Evolutionary conservation across 2,888 invertebrate genomes (phyloP), one percentile per base, ranked within the genome.

Genomic region (Perizoma flavofasciatum): DNA sequence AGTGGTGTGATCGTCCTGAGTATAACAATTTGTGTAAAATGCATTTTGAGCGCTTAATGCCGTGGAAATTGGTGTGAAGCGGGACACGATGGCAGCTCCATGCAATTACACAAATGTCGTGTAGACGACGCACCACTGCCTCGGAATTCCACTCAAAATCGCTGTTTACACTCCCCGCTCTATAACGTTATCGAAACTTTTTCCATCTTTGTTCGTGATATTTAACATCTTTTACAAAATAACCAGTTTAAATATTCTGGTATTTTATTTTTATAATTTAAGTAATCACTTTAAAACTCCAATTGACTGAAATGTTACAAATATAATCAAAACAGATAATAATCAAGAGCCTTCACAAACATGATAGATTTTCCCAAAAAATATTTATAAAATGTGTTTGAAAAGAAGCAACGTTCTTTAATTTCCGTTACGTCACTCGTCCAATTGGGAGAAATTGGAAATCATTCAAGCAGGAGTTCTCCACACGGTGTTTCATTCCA

Each of bases 351-450:
- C 64, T 66, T 67, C 67, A 63, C 56, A 66, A 67, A 67, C 63
- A 65, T 63, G 59, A 61, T 60, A 64, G 59, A 58, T 57, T 61
- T 56, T 59, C 35, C 55, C 44, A 55, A 63, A 55, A 63, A 67
- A 58, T 62, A 51, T 62, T 58, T 74, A 77, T 75, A 79, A 78
- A 78, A 75, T 75, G 67, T 79, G 74, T 78, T 74, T 74, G 70
- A 79, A 75, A 78, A 82, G 80, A 77, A 82, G 77, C 74, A 75
- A 75, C 78, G 72, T 78, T 88, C 84, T 89, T 90, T 91, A 91
- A 92, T 92, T 91, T 92, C 92, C 92, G 91, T 85, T 88, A 85
- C 84, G 91, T 91, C 91, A 89, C 85, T 88, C 85, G 83, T 86
- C 86, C 86, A 89, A 88, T 89, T 86, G 85, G 80, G 82, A 87